Evolutionary conservation across 2,888 invertebrate genomes (phyloP).

Genomic region (Euspilapteryx auroguttella): DNA sequence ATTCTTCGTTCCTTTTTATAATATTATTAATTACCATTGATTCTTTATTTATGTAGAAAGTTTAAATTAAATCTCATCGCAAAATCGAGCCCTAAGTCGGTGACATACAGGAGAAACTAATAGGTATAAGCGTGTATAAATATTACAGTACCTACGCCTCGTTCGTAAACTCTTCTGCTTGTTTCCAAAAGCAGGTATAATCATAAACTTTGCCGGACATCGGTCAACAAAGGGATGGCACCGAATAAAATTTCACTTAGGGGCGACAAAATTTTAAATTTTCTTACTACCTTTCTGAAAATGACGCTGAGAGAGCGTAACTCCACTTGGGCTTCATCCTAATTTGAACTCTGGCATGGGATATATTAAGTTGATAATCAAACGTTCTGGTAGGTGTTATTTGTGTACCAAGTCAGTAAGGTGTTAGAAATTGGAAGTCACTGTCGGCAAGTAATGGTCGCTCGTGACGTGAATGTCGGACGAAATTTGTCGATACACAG

Average conservation of each 20-base stretch:
- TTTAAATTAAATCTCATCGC: too few relatives aligned
- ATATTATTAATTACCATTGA: too few relatives aligned
- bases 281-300: slow-evolving; percentile 29
- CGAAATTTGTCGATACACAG: slow-evolving; percentile 39
- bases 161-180: too few relatives aligned
- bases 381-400: slow-evolving; percentile 13
- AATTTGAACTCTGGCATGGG: slow-evolving; percentile 9
- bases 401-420: slow-evolving; percentile 13
- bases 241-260: slow-evolving; percentile 58
- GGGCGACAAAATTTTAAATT: slow-evolving; percentile 55
- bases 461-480: slow-evolving; percentile 50
- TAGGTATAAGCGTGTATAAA: too few relatives aligned
- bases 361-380: slow-evolving; percentile 10
- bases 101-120: too few relatives aligned
- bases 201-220: too few relatives aligned
- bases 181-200: too few relatives aligned
- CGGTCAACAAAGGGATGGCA: too few relatives aligned
- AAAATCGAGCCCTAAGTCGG: too few relatives aligned
- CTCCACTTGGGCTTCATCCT: neutral
- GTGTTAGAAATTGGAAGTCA: slow-evolving; percentile 54
- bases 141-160: too few relatives aligned
- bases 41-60: too few relatives aligned
- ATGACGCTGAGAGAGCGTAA: slow-evolving; percentile 12
- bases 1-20: too few relatives aligned
- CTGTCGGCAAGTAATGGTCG: slow-evolving; percentile 55